These are phyloP conservation scores for Apeltes quadracus DNA, from an alignment of 2,113 vertebrate genomes.

Conservation along the genomic window DNA sequence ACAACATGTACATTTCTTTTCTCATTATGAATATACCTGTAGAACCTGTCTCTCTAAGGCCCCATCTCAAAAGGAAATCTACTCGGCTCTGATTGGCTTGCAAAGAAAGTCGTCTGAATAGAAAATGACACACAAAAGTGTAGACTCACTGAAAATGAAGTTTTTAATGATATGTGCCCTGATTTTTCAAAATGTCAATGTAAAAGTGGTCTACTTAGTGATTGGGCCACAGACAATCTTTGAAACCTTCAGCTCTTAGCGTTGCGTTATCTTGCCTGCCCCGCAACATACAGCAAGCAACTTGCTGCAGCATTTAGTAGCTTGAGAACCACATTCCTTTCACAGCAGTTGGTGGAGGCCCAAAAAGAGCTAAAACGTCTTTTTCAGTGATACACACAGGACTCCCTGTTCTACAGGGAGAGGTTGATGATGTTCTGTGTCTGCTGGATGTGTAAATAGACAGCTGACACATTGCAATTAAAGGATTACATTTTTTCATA, in stretches of 20 bases:
- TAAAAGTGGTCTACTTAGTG: not conserved
- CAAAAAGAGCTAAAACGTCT: not conserved
- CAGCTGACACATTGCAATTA: not conserved
- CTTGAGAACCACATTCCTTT: not conserved
- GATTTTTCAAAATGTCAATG: not conserved
- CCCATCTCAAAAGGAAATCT: not conserved
- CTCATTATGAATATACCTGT: not conserved
- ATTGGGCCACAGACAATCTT: not conserved
- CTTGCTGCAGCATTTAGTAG: not conserved
- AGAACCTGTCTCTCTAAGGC: not conserved
- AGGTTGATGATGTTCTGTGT: not conserved
- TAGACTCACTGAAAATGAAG: not conserved
- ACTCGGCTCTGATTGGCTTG: not conserved
- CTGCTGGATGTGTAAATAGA: not conserved
- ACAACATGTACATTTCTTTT: not conserved
- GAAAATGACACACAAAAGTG: not conserved
- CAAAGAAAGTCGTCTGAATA: not conserved
- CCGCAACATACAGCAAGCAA: not conserved
- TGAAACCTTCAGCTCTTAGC: not conserved
- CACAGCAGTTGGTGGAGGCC: not conserved
- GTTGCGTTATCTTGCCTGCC: not conserved
- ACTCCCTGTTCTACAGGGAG: not conserved
- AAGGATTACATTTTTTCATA: not conserved
- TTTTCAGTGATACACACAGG: not conserved
- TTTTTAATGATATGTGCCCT: not conserved